Evolutionary conservation across 2,888 invertebrate species (phyloP), one percentile per base, ranked within the genome.

Genomic region (Pollenia amentaria): DNA sequence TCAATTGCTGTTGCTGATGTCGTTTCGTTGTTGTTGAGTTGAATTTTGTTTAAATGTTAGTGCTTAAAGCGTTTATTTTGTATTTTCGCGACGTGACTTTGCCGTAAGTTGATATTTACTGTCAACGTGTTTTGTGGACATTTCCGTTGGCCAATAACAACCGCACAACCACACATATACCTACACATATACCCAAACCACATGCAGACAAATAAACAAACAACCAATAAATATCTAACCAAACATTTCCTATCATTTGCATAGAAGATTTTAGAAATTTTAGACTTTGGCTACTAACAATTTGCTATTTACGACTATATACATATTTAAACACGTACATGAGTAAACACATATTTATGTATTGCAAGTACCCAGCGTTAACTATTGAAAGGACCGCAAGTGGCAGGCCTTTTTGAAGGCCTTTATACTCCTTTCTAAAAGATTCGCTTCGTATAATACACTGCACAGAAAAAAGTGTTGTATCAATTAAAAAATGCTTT

Each of bases 71-170:
- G 84, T 87, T 48, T 80, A 80, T 80, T 84, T 87, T 77, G 87
- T 84, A 84, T 87, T 84, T 84, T 76, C 80, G 87, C 87, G 87
- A 87, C 84, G 60, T 84, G 87, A 87, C 87, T 87, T 87, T 80
- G 84, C 83, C 87, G 86, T 87, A 87, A 87, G 86, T 80, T 84
- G 80, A 76, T 87, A 72, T 87, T 87, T 84, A 72, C 87, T 84
- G 84, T 84, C 84, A 87, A 87, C 84, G 80, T 84, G 87, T 82
- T 78, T 75, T 82, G 78, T 82, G 85, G 78, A 78, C 82, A 85
- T 85, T 75, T 82, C 85, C 85, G 73, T 78, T 78, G 82, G 81
- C 82, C 65, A 73, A 78, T 44, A 82, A 53, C 51, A 14, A 75
- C 16, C 46, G 10, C 76, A 75, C 12, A 11, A 55, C 46, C 73